phyloP scores from a whole-genome alignment of 1,140 invertebrate species.

The Drosophila carrolli region DNA sequence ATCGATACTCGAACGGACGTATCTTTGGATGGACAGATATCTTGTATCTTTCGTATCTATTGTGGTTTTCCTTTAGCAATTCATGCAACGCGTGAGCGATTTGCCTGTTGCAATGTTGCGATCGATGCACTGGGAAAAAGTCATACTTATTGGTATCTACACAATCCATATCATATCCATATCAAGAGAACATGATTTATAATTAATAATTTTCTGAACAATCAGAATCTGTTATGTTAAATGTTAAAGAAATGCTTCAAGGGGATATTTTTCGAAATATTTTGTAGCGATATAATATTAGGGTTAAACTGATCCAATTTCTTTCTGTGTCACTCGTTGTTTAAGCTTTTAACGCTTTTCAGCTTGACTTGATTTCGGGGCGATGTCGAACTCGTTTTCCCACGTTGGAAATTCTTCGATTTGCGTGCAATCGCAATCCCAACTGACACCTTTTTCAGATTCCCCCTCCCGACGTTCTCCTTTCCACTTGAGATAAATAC shows the following conservation, averaged over 20 bases:
- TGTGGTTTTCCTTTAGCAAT: conserved; percentile 51
- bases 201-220: too few species aligned
- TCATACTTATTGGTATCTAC: too few species aligned
- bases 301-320: neutral
- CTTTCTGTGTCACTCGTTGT: conserved; percentile 31
- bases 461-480: conserved; percentile 3
- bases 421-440: conserved; percentile 78
- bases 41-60: conserved; percentile 42
- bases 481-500: conserved; percentile 35
- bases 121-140: conserved; percentile 1
- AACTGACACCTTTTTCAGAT: conserved; percentile 75
- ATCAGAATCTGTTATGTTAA: too few species aligned
- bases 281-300: neutral
- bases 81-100: conserved; percentile 65
- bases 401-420: conserved; percentile 81
- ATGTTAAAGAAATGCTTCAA: too few species aligned
- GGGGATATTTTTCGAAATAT: too few species aligned
- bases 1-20: conserved; percentile 46
- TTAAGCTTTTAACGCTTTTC: conserved; percentile 76
- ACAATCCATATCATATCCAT: too few species aligned
- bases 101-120: conserved; percentile 37
- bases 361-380: conserved; percentile 69
- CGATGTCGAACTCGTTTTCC: conserved; percentile 76
- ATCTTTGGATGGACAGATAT: conserved; percentile 15
- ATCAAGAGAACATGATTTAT: too few species aligned